Conservation (phyloP, 2,797 vertebrate genomes). For the Pitangus sulphuratus region DNA sequence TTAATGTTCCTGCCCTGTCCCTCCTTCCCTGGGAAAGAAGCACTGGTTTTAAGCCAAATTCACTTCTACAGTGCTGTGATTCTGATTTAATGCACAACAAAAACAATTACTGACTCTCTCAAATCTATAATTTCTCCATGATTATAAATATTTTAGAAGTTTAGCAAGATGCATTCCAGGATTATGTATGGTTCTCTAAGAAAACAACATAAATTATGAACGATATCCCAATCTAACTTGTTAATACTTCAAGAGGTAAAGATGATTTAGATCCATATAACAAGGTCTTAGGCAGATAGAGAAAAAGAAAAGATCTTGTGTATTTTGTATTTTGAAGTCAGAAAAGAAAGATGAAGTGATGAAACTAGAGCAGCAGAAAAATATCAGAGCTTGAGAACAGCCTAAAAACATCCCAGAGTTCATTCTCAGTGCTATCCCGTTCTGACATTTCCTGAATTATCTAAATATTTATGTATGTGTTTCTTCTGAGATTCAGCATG, state of each 20-base stretch:
- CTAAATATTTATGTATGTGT: conserved; percentile 47
- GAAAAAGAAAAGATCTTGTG: neutral
- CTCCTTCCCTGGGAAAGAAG: neutral
- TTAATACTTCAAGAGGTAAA: conserved; percentile 20
- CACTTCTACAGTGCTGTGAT: neutral
- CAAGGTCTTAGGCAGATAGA: neutral
- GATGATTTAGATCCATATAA: neutral
- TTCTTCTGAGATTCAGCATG: conserved; percentile 26
- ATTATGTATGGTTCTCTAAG: neutral
- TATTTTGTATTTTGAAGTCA: neutral
- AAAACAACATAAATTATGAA: conserved; percentile 34
- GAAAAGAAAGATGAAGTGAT: conserved; percentile 27
- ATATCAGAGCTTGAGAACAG: neutral
- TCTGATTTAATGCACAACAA: neutral
- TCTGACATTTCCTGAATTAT: conserved; percentile 46
- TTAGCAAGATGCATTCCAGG: neutral
- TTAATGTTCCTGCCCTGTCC: neutral
- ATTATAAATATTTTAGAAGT: conserved; percentile 15
- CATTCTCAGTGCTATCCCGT: neutral
- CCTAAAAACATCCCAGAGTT: neutral
- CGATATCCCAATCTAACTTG: neutral
- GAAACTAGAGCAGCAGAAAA: neutral
- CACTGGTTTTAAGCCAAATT: conserved; percentile 11
- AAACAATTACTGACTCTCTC: neutral
- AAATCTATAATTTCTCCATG: neutral